Evolutionary conservation across 2,113 vertebrate genomes (phyloP), one percentile per base, ranked within the genome.

Genomic region (Hystrix brachyura): DNA sequence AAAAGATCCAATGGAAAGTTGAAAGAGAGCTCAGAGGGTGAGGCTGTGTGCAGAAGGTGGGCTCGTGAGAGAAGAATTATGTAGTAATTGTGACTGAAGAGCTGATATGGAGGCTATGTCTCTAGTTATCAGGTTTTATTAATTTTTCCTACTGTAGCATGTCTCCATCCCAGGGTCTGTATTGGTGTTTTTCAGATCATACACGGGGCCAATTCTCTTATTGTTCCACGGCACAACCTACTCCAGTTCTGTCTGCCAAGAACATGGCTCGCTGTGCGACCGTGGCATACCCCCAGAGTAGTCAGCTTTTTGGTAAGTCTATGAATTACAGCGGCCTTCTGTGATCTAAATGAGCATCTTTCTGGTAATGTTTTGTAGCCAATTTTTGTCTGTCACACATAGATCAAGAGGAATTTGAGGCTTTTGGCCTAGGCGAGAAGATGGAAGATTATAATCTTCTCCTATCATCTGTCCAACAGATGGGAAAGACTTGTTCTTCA

Each of bases 211-310:
- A 12, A 3, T 27, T 0, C 15, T 38, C 32, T 15, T 69, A 13
- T 65, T 11, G 4, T 65, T 5, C 34, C 67, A 69, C 1, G 18
- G 18, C 3, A 9, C 34, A 18, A 38, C 3, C 62, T 64, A 3
- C 25, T 27, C 25, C 59, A 21, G 5, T 7, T 59, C 57, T 1
- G 4, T 9, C 25, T 11, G 3, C 0, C 4, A 15, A 3, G n/a
- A 18, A 0, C 0, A 1, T 1, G 6, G 1, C 0, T 43, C 27
- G 0, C 23, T 11, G 19, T 46, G 8, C 0, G 0, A 5, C 9
- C 0, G 5, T 46, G 32, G 10, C 79, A 9, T 3, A 0, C 2
- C 4, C 0, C 13, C 15, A 13, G 5, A 25, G 7, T 0, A 2
- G 4, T 90, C 4, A 4, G 0, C 15, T 19, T 48, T 25, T 9